Conservation (phyloP, 1,140 invertebrate species). For the Araneus ventricosus region DNA sequence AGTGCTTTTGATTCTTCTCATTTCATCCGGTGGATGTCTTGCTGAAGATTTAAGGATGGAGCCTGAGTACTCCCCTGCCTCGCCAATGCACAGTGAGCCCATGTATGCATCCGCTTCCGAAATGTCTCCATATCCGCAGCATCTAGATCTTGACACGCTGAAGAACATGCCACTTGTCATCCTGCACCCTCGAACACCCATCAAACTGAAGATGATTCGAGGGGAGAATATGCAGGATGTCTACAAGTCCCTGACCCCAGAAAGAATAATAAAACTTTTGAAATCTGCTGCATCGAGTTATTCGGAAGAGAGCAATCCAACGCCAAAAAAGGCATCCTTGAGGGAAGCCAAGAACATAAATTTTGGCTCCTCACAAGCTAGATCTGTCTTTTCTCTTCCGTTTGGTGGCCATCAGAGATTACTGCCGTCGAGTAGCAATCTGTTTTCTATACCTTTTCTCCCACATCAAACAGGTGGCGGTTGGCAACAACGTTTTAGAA, state of each 20-base stretch:
- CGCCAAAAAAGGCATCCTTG: not conserved
- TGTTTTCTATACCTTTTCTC: not conserved
- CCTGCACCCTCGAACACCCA: not conserved
- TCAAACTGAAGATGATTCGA: not conserved
- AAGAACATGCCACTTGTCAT: constrained; percentile 47
- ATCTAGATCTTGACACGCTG: constrained; percentile 32
- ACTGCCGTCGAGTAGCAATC: not conserved
- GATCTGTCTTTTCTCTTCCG: not conserved
- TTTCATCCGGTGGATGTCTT: not conserved
- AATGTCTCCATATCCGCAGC: constrained; percentile 8
- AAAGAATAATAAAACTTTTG: not conserved
- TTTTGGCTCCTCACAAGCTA: not conserved
- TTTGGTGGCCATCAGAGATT: not conserved
- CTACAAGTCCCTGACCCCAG: not conserved
- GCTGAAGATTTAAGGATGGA: not conserved
- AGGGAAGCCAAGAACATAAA: not conserved
- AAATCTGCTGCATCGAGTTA: not conserved
- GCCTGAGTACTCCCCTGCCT: not conserved
- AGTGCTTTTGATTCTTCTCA: not conserved
- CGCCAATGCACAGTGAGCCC: not conserved
- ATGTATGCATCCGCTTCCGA: constrained; percentile 1
- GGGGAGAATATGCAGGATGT: not conserved
- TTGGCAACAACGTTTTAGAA: constrained; percentile 51
- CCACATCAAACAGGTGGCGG: not conserved
- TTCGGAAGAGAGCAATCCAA: not conserved